Evolutionary conservation across 2,888 invertebrate genomes (phyloP).

Genomic region (Hirtodrosophila duncani): DNA sequence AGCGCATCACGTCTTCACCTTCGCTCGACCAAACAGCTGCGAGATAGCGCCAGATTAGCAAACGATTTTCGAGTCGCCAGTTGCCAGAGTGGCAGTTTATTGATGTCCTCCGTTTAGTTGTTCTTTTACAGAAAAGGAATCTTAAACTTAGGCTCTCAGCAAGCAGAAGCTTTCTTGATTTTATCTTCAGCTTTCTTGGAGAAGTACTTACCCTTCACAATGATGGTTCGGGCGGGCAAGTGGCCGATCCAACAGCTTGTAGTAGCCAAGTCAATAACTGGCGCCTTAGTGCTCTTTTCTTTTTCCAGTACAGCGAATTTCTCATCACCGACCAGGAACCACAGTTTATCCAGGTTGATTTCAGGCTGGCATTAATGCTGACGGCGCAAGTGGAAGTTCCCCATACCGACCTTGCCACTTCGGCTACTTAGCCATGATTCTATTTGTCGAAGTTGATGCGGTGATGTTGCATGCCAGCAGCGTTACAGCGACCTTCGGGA

Average conservation of each 20-base stretch:
- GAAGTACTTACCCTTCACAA: constrained; percentile 99
- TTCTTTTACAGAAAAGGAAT: constrained; percentile 51
- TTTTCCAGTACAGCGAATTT: constrained; percentile 90
- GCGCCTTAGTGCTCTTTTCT: constrained; percentile 91
- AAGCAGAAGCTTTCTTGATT: constrained; percentile 97
- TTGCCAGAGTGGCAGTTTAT: no score
- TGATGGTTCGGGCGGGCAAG: constrained; percentile 96
- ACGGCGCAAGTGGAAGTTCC: constrained; percentile 94
- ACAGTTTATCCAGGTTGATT: constrained; percentile 96
- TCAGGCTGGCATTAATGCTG: constrained; percentile 95
- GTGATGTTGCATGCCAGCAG: constrained; percentile 99
- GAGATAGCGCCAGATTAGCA: no score
- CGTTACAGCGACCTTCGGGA: constrained; percentile 99
- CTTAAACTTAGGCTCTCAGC: constrained; percentile 87
- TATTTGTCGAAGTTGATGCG: constrained; percentile 99
- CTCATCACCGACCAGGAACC: constrained; percentile 96
- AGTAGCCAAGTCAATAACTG: constrained; percentile 98
- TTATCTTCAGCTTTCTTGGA: constrained; percentile 97
- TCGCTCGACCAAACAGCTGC: no score
- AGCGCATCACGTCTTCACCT: no score
- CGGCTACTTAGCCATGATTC: constrained; percentile 99
- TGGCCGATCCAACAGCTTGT: constrained; percentile 97
- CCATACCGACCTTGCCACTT: constrained; percentile 99
- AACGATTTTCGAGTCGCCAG: no score
- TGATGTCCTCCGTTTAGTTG: constrained; percentile 55